Base-by-base conservation (phyloP, 2,797 vertebrate species). In the Melanotaenia boesemani region DNA sequence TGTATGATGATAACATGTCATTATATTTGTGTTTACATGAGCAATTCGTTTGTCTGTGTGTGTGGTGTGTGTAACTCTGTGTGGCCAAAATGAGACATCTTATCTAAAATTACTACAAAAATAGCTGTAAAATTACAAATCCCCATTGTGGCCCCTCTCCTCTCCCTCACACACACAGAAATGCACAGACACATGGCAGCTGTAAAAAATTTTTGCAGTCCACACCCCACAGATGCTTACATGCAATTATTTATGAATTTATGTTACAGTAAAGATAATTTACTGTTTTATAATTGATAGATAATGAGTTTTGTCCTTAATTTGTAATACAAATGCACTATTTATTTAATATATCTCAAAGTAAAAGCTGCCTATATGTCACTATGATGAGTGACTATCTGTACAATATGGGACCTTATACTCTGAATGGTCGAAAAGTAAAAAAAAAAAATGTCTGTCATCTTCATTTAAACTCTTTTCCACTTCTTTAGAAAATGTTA, bases 51-150 rank as follows among this genome's bases (percentile, higher is more conserved):
- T 26, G 62, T 60, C 1, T 70, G 0, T 13, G 26, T 52, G 28
- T 6, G 28, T 65, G 56, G 28, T 61, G 52, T 58, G 60, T 63
- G 61, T 70, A 41, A 41, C 4, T 44, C 28, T 57, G 32, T 32
- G 13, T 55, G 70, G 52, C 22, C 22, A 26, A 26, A 54, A 54
- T 4, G n/a, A 22, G 50, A 26, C 34, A 28, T 59, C 30, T 69
- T 71, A 46, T 86, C 48, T 50, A 8, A 86, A 88, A 80, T 86
- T 74, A 46, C 56, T 55, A 55, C 46, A 18, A 58, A 67, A 77
- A 82, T 60, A 76, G 61, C 26, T 64, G 10, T 30, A 64, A 61
- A 75, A 75, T 80, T 58, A 70, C 48, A 20, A 39, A 68, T 74
- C 5, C 0, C 30, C 28, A 70, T 70, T 70, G 64, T 0, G 11